Evolutionary conservation across 2,888 invertebrate species (phyloP).

Genomic region (Hyppa rectilinea): DNA sequence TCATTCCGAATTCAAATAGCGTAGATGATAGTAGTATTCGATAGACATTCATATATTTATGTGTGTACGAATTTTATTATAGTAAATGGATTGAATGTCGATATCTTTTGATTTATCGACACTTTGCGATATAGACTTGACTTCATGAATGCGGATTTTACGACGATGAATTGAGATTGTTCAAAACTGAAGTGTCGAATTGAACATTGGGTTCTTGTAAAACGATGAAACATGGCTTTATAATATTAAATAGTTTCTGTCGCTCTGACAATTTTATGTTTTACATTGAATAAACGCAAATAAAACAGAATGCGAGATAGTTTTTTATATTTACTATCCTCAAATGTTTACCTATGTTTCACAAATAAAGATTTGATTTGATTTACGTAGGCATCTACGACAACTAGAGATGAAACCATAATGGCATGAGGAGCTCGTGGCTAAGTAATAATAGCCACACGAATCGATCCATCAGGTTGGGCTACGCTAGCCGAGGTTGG

Average conservation of each 20-base stretch:
- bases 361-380: too few species aligned
- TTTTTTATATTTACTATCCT: neutral
- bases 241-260: too few species aligned
- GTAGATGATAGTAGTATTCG: conserved; percentile 26
- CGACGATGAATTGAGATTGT: neutral
- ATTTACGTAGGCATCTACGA: too few species aligned
- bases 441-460: too few species aligned
- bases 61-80: conserved; percentile 18
- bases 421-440: too few species aligned
- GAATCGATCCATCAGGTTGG: too few species aligned
- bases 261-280: neutral
- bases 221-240: neutral
- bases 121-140: conserved; percentile 34
- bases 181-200: conserved; percentile 1
- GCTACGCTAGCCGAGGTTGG: too few species aligned
- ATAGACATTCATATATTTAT: conserved; percentile 20
- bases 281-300: neutral
- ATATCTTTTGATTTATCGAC: conserved; percentile 53
- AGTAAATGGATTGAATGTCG: conserved; percentile 36
- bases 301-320: neutral
- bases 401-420: neutral
- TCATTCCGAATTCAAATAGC: conserved; percentile 37
- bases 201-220: neutral
- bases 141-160: conserved; percentile 33
- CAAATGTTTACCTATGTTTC: too few species aligned